Evolutionary conservation across 1,140 invertebrate species (phyloP).

Genomic region (Drosophila nigromelanica): DNA sequence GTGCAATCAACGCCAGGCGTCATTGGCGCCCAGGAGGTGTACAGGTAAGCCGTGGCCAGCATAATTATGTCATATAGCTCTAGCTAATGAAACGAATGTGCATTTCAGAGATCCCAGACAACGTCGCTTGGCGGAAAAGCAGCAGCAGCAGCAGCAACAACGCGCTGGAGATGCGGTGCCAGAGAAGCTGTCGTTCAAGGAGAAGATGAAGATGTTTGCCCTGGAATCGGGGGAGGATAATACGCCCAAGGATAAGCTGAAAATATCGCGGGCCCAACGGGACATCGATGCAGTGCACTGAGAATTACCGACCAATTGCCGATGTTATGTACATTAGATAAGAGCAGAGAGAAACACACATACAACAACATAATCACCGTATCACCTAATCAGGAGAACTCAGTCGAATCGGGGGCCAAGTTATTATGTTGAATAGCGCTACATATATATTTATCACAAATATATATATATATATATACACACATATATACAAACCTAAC

Average conservation of each 20-base stretch:
- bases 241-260: constrained; percentile 95
- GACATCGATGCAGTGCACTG: constrained; percentile 92
- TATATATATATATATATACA: constrained; percentile 24
- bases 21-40: constrained; percentile 97
- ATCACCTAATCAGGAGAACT: constrained; percentile 26
- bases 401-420: constrained; percentile 72
- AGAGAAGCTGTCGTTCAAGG: constrained; percentile 96
- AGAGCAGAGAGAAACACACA: not conserved
- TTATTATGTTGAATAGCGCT: constrained; percentile 60
- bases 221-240: constrained; percentile 94
- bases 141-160: constrained; percentile 88
- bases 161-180: constrained; percentile 89
- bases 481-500: constrained; percentile 58
- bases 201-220: constrained; percentile 99
- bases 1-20: constrained; percentile 92
- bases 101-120: constrained; percentile 90
- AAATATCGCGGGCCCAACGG: constrained; percentile 95
- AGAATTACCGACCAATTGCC: constrained; percentile 11
- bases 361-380: constrained; percentile 5
- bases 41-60: constrained; percentile 87
- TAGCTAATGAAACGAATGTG: not conserved
- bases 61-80: not conserved
- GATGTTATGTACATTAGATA: constrained; percentile 55
- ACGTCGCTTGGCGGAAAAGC: constrained; percentile 91
- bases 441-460: constrained; percentile 14